phyloP scores from a whole-genome alignment of 2,888 invertebrate genomes.

The Cenopis cana region DNA sequence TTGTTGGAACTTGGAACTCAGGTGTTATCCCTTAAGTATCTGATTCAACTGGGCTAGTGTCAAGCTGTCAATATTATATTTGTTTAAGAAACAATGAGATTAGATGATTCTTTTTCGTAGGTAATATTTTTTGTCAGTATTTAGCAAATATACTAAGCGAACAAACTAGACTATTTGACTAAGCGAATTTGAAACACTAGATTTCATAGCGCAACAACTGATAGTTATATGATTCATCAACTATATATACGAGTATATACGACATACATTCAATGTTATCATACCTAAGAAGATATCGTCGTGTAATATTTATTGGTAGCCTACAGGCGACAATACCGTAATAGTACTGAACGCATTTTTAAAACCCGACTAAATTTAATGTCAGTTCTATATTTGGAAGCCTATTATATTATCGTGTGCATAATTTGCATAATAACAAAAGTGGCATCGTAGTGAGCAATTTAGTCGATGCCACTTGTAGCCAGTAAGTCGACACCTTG shows the following conservation, averaged over 20 bases:
- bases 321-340: slow-evolving; percentile 6
- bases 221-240: not conserved
- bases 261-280: not conserved
- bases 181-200: not conserved
- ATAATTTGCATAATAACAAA: slow-evolving; percentile 50
- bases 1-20: slow-evolving; percentile 20
- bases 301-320: not conserved
- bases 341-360: slow-evolving; percentile 11
- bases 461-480: slow-evolving; percentile 51
- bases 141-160: not conserved
- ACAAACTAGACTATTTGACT: too few species aligned
- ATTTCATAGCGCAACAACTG: not conserved
- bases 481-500: slow-evolving; percentile 55
- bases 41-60: not conserved
- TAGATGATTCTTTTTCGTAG: not conserved
- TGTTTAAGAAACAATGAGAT: not conserved
- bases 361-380: slow-evolving; percentile 5
- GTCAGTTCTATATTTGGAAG: slow-evolving; percentile 25
- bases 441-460: slow-evolving; percentile 44
- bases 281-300: slow-evolving; percentile 1
- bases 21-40: slow-evolving; percentile 47
- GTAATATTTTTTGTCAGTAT: not conserved
- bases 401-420: slow-evolving; percentile 22
- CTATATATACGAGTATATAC: not conserved
- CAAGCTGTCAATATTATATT: too few species aligned